Evolutionary conservation across 2,888 invertebrate species (phyloP), one percentile per base, ranked within the genome.

Genomic region (Thera obeliscata): DNA sequence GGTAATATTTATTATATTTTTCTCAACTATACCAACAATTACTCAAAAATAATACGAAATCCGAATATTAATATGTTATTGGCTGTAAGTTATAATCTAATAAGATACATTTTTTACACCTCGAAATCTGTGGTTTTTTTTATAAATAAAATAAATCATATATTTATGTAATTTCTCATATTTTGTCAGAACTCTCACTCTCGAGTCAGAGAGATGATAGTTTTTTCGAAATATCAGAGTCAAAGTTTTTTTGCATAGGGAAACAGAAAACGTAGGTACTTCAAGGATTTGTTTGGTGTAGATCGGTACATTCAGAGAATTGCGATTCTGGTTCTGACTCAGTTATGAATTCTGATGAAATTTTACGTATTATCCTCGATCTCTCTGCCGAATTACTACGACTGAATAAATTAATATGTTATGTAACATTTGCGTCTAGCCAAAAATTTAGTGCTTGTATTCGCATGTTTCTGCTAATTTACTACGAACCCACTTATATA

Each of bases 391-490:
- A 74, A 74, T 68, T 74, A 73, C 76, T 76, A 72, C 75, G 74
- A 79, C 73, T 78, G 71, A 74, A 71, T 77, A 74, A 66, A 75
- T 77, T 75, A 74, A 71, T 75, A 55, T 52, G 35, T 55, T 77
- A 80, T 77, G 72, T 77, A 81, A 82, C 65, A 71, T 69, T 76
- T 73, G 74, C 69, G 77, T 72, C 74, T 74, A 74, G 72, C 67
- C 74, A 72, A 74, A 74, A 72, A 67, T 77, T 66, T 78, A 76
- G 74, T 76, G 76, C 69, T 71, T 73, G 75, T 76, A 77, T 82
- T 84, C 79, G 71, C 81, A 81, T 76, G 72, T 78, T 74, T 79
- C 75, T 77, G 81, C 76, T 78, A 81, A 83, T 83, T 81, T 75
- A 71, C 64, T 69, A 72, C 56, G 69, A 70, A 67, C 66, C 67